Percentiles rank a stretch among this genome's conserved stretches.
phyloP scores from a whole-genome alignment of 2,797 vertebrate genomes.

The Psittacula derbiana region DNA sequence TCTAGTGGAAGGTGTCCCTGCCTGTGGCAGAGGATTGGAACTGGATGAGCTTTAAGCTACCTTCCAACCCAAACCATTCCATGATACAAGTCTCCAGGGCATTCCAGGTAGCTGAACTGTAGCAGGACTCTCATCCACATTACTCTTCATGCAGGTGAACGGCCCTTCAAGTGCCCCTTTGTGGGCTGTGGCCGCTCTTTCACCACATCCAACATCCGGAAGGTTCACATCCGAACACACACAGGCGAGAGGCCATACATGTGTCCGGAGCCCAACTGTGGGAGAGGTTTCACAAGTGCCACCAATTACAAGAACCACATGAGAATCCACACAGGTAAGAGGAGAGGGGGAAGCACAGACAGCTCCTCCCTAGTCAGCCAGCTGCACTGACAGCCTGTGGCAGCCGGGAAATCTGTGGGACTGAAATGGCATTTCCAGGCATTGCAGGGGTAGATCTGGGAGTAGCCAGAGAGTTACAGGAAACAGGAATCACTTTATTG shows the following conservation, averaged over 20 bases:
- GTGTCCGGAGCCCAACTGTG: conserved; percentile 79
- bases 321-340: conserved; percentile 84
- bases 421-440: background rate
- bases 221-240: conserved; percentile 84
- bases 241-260: conserved; percentile 82
- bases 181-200: conserved; percentile 84
- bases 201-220: conserved; percentile 84
- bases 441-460: background rate
- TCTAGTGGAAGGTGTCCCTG: too few species aligned
- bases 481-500: background rate
- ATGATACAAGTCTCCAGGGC: background rate
- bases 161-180: conserved; percentile 83
- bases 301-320: conserved; percentile 87
- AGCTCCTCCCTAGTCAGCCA: background rate
- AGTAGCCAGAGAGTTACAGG: background rate
- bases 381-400: background rate
- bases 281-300: conserved; percentile 82
- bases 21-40: background rate
- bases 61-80: background rate
- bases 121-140: background rate
- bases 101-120: rapidly evolving
- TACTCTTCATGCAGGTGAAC: conserved; percentile 71
- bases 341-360: background rate
- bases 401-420: background rate
- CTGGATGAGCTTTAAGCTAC: background rate